phyloP scores from a whole-genome alignment of 2,113 vertebrate species.

The Nesospiza acunhae region DNA sequence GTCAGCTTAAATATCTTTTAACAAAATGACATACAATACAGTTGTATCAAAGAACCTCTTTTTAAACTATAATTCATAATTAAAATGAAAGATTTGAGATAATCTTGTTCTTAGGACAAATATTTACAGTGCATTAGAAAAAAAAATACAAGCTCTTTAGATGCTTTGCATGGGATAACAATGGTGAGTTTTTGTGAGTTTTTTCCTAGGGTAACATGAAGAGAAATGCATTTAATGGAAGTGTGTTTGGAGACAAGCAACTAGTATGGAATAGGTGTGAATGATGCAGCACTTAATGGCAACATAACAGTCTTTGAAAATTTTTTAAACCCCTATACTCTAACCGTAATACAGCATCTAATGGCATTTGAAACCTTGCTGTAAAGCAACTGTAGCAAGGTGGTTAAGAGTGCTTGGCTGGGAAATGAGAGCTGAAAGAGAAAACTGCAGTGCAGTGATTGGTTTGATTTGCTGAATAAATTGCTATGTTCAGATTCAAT shows the following conservation, averaged over 20 bases:
- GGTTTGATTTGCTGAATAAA: constrained; percentile 82
- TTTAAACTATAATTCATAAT: neutral
- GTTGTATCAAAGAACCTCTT: neutral
- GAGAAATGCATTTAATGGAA: neutral
- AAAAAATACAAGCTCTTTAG: constrained; percentile 10
- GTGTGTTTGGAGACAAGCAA: neutral
- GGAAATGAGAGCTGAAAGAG: constrained; percentile 73
- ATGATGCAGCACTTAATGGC: neutral
- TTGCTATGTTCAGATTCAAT: constrained; percentile 82
- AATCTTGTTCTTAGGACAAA: neutral
- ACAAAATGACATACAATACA: neutral
- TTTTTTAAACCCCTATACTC: neutral
- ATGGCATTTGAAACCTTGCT: constrained; percentile 31
- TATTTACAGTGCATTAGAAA: neutral
- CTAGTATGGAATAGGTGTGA: constrained; percentile 34
- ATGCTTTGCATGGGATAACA: neutral
- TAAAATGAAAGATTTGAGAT: neutral
- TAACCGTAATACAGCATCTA: neutral
- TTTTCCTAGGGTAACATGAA: neutral
- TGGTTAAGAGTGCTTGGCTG: constrained; percentile 71
- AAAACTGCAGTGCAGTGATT: constrained; percentile 73
- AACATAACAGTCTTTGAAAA: neutral
- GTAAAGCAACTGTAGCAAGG: constrained; percentile 54
- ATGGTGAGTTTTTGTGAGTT: constrained; percentile 50
- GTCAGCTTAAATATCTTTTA: neutral